phyloP scores from a whole-genome alignment of 1,140 invertebrate genomes.

The Drosophila sturtevanti region DNA sequence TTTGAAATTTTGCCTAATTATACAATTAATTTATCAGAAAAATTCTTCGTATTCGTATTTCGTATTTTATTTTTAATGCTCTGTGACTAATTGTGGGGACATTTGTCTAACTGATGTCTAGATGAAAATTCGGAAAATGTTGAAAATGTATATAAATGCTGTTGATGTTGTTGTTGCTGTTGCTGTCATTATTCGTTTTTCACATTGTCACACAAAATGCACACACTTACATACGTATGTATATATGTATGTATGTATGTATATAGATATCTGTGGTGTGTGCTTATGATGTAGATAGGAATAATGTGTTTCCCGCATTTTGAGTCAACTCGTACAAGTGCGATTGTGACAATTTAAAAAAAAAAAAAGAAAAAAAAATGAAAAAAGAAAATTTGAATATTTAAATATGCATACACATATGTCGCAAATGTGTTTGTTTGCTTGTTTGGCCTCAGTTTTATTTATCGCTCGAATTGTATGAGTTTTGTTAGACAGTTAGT shows the following conservation, averaged over 20 bases:
- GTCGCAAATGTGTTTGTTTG: constrained; percentile 27
- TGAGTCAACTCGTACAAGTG: constrained; percentile 30
- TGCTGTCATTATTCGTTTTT: constrained; percentile 23
- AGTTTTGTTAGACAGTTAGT: constrained; percentile 8
- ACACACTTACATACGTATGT: background rate
- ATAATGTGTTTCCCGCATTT: constrained; percentile 15
- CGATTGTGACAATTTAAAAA: constrained; percentile 42
- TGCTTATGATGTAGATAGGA: constrained; percentile 3
- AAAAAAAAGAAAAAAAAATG: constrained; percentile 21
- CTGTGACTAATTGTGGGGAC: constrained; percentile 50
- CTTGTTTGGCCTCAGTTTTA: constrained; percentile 72
- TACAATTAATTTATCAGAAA: constrained; percentile 60
- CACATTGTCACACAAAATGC: background rate
- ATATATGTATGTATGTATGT: background rate
- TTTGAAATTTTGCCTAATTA: constrained; percentile 50
- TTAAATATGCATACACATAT: constrained; percentile 74
- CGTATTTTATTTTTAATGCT: constrained; percentile 30
- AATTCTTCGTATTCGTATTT: background rate
- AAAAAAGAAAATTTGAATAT: constrained; percentile 61
- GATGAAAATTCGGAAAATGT: background rate
- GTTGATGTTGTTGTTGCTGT: constrained; percentile 1
- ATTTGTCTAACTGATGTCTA: constrained; percentile 43
- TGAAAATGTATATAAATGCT: background rate
- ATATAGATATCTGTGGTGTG: background rate
- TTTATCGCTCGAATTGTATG: constrained; percentile 55